Conservation (phyloP, 2,888 invertebrate genomes). For the Phaedon cochleariae region DNA sequence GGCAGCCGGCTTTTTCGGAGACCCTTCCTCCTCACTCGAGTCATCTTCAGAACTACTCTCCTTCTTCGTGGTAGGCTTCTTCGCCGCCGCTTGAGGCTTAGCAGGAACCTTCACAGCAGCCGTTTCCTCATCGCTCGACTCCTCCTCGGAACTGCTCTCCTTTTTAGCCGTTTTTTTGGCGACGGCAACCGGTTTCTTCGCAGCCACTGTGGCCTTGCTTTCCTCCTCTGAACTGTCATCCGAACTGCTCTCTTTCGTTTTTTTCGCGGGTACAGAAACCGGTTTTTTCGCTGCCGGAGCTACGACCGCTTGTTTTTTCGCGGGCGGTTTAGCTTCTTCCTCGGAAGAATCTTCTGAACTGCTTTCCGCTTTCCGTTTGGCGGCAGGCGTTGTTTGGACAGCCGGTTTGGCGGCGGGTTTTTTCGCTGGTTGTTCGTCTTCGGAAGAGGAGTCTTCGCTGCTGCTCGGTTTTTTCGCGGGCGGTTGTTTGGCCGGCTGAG, state of each 20-base stretch:
- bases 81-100: conserved; percentile 20
- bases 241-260: conserved; percentile 29
- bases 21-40: conserved; percentile 39
- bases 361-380: conserved; percentile 33
- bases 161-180: conserved; percentile 30
- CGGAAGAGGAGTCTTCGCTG: conserved; percentile 44
- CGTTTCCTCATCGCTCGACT: conserved; percentile 33
- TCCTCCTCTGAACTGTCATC: conserved; percentile 45
- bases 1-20: conserved; percentile 44
- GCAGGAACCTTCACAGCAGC: conserved; percentile 43
- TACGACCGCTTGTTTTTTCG: conserved; percentile 1
- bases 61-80: conserved; percentile 31
- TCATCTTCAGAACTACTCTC: conserved; percentile 56
- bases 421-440: conserved; percentile 30
- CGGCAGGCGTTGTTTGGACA: conserved; percentile 4
- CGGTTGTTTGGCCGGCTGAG: background rate
- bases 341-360: conserved; percentile 44
- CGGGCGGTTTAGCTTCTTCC: conserved; percentile 44
- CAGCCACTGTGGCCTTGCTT: conserved; percentile 13
- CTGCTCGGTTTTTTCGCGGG: conserved; percentile 16
- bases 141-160: conserved; percentile 56
- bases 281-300: conserved; percentile 22
- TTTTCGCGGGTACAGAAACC: conserved; percentile 23
- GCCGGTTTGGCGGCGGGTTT: conserved; percentile 27
- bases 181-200: conserved; percentile 26